Percentiles rank a stretch among this genome's conserved stretches.
Conservation (phyloP, 2,888 invertebrate genomes). For the Nezara viridula region DNA sequence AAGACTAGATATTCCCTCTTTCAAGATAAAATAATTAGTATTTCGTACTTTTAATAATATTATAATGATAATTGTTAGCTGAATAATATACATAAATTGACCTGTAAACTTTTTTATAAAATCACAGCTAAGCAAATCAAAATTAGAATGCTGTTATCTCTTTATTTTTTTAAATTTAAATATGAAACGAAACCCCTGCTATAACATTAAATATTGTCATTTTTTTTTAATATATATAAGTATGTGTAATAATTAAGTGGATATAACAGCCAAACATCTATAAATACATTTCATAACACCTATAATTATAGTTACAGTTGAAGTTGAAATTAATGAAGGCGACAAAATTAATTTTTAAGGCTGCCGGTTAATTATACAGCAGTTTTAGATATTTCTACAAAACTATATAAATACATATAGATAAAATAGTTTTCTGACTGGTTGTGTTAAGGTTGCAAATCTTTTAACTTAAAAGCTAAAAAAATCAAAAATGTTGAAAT, state of each 20-base stretch:
- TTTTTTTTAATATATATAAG: constrained; percentile 4
- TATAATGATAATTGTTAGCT: constrained; percentile 1
- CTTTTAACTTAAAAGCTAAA: background rate
- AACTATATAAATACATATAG: constrained; percentile 37
- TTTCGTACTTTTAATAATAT: constrained; percentile 22
- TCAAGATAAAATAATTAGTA: constrained; percentile 45
- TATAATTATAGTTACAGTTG: constrained; percentile 44
- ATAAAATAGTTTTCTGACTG: background rate
- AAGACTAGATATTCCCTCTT: constrained; percentile 55
- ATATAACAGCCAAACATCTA: constrained; percentile 47
- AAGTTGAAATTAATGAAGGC: constrained; percentile 28
- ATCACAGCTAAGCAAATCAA: constrained; percentile 53
- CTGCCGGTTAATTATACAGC: background rate
- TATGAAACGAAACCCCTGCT: constrained; percentile 22
- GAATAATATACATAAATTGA: constrained; percentile 49
- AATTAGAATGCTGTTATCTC: constrained; percentile 35
- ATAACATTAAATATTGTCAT: constrained; percentile 54
- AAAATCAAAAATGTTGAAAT: background rate
- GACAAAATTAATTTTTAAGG: background rate
- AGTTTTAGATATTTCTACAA: background rate
- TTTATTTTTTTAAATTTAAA: background rate
- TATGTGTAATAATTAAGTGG: constrained; percentile 39
- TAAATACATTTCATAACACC: constrained; percentile 13
- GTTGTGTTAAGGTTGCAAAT: constrained; percentile 43
- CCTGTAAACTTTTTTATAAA: constrained; percentile 44